phyloP scores from a whole-genome alignment of 2,888 invertebrate genomes.

The Tipula unca region DNA sequence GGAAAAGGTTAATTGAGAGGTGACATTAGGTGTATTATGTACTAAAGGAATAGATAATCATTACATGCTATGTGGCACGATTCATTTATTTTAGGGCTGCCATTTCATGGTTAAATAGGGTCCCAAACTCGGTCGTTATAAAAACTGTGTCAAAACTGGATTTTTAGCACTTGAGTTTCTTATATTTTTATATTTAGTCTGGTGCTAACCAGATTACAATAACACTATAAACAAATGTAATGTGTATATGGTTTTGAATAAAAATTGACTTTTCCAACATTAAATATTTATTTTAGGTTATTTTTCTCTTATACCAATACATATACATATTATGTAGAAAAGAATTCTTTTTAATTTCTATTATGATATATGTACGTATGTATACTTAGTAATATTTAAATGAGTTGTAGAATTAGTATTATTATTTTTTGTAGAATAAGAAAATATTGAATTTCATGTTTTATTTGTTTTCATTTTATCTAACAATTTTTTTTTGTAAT shows the following conservation, averaged over 20 bases:
- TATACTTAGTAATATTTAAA: background rate
- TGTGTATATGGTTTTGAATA: background rate
- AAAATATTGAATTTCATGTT: background rate
- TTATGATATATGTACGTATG: background rate
- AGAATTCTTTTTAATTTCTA: background rate
- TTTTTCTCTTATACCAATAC: background rate
- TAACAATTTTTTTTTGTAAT: background rate
- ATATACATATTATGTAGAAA: background rate
- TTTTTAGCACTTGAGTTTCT: background rate
- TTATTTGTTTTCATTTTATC: background rate
- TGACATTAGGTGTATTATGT: background rate
- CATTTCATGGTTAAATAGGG: background rate
- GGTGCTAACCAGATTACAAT: background rate
- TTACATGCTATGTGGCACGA: background rate
- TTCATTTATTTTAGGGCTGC: background rate
- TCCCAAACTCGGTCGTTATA: background rate
- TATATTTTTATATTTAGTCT: background rate
- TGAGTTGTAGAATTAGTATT: background rate
- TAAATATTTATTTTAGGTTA: background rate
- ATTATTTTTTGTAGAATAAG: background rate
- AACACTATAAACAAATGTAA: background rate
- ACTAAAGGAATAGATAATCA: background rate
- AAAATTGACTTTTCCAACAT: background rate
- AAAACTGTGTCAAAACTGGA: background rate
- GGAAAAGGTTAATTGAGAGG: background rate